Base-by-base conservation (phyloP, 2,888 invertebrate genomes). In the Eristalinus sepulchralis region DNA sequence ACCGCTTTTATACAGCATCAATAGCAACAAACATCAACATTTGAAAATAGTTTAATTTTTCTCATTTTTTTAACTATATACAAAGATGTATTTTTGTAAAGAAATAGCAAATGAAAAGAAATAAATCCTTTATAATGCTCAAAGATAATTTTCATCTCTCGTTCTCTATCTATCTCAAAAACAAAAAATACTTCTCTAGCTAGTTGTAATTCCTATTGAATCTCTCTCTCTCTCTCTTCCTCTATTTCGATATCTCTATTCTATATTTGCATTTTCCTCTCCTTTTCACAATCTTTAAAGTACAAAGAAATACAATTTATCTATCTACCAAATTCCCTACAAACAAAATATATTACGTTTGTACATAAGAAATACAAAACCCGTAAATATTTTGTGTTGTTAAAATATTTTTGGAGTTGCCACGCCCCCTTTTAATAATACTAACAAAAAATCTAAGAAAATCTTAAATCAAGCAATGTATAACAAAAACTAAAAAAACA, bases 201-300 rank as follows among this genome's bases (percentile, higher is more conserved):
- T n/a, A n/a, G n/a, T n/a, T n/a, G n/a, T n/a, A 47, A 17, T 34
- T 8, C 17, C 1, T 8, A 17, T 62, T 62, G 27, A 33, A 31
- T 13, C 33, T 63, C 39, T 20, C n/a, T 67, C 13, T 47, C 13
- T 20, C 31, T 31, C 31, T 59, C 34, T 47, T 11, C 53, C 13
- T 73, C 66, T 81, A 17, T 66, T n/a, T 72, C 9, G 47, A 17
- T 66, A 11, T 57, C 17, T 80, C 24, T 70, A 64, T 73, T 53
- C 64, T 31, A 64, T 78, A 33, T 59, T 82, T 78, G 77, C 64
- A 82, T 82, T 78, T 71, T 57, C 24, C 24, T n/a, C 47, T n/a
- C 67, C 62, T n/a, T 63, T 17, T 53, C 2, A 75, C 81, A 75
- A 83, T 77, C 71, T 72, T 76, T n/a, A 75, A 83, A 86, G 86